Percentiles rank a stretch among this genome's conserved stretches.
phyloP scores from a whole-genome alignment of 2,113 vertebrate species.

The Sinocyclocheilus grahami region DNA sequence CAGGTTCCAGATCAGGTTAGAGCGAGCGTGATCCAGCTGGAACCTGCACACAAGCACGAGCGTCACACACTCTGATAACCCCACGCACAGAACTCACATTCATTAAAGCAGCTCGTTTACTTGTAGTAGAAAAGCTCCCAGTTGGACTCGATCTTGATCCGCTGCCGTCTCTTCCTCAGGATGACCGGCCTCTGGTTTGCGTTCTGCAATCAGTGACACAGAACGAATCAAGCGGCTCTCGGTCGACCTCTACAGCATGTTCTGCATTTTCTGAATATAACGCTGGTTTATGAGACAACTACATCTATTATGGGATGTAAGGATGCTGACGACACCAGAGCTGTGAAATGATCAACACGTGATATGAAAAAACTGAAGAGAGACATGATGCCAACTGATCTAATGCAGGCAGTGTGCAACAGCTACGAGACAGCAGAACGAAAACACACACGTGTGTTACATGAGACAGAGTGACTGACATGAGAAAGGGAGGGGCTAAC shows the following conservation, averaged over 20 bases:
- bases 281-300: background rate
- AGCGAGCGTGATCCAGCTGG: constrained; percentile 90
- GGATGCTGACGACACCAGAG: background rate
- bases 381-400: too few relatives aligned
- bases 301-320: background rate
- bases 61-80: background rate
- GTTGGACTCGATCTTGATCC: constrained; percentile 98
- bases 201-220: constrained; percentile 78
- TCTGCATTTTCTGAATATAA: background rate
- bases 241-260: too few relatives aligned
- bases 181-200: constrained; percentile 95
- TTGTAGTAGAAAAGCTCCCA: constrained; percentile 99
- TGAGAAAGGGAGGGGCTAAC: constrained; percentile 70
- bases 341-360: too few relatives aligned
- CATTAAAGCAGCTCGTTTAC: constrained; percentile 65
- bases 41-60: constrained; percentile 76
- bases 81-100: background rate
- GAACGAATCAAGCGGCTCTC: background rate
- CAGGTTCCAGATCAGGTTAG: constrained; percentile 99
- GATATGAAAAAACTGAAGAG: too few relatives aligned
- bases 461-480: constrained; percentile 87
- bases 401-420: too few relatives aligned
- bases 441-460: constrained; percentile 85
- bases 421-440: too few relatives aligned
- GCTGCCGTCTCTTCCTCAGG: constrained; percentile 92